Conservation (phyloP, 2,888 invertebrate genomes). For the Blastobasis lacticolella region DNA sequence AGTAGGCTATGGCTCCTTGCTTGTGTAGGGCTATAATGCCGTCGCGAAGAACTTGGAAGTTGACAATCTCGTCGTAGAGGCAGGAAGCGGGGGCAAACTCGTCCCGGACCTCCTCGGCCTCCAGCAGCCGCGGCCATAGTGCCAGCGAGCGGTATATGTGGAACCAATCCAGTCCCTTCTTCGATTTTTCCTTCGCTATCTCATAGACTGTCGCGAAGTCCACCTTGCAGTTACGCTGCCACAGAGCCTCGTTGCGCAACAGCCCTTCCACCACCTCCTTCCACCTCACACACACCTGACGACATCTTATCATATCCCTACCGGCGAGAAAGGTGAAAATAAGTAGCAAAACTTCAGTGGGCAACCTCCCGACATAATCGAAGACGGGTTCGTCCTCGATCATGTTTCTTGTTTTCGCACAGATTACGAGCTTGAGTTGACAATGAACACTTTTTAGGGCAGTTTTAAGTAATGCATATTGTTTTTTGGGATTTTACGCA, state of each 20-base stretch:
- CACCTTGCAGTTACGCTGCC: constrained; percentile 32
- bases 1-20: constrained; percentile 34
- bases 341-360: constrained; percentile 40
- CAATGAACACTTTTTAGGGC: neutral
- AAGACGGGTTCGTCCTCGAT: neutral
- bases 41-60: constrained; percentile 31
- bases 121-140: constrained; percentile 37
- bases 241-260: constrained; percentile 27
- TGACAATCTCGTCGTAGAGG: constrained; percentile 33
- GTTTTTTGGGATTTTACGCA: constrained; percentile 12
- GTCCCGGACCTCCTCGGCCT: constrained; percentile 33
- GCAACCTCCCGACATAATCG: constrained; percentile 19
- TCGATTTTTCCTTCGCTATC: constrained; percentile 29
- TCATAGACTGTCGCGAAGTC: constrained; percentile 32
- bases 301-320: constrained; percentile 34
- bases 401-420: constrained; percentile 1
- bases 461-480: constrained; percentile 4
- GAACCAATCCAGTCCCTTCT: constrained; percentile 30
- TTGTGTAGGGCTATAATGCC: constrained; percentile 45
- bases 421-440: neutral
- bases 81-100: constrained; percentile 44
- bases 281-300: constrained; percentile 45
- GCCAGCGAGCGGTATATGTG: constrained; percentile 45
- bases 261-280: constrained; percentile 39
- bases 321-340: constrained; percentile 39